Base-by-base conservation (phyloP, 1,140 invertebrate species). In the Carcinoscorpius rotundicauda region DNA sequence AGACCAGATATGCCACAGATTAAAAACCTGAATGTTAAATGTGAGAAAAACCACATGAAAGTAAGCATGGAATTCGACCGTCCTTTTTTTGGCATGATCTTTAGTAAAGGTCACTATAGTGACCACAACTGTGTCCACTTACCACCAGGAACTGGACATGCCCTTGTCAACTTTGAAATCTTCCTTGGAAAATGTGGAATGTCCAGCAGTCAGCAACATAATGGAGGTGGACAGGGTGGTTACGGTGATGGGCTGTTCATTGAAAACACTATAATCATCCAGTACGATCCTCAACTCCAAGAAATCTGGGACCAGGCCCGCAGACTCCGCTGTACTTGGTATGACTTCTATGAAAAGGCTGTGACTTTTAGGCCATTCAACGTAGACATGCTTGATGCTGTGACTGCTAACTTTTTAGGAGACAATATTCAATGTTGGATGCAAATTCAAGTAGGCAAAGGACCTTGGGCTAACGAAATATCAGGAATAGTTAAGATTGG, bases 351-450 rank as follows among this genome's bases (percentile, higher is more conserved):
- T 74, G 91, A 95, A 77, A 95, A 95, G 76, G 87, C 89, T 0
- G 91, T 95, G 51, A 92, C 91, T 4, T 94, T 95, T 79, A 81
- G 90, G 70, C 91, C 91, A 10, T 94, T 93, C 84, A 75, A 78
- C 70, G 91, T 95, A 11, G 91, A 94, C 75, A 93, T 92, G 88
- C 74, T 95, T 65, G 88, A 94, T 73, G 91, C 91, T 0, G 91
- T 94, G 50, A 92, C 90, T 0, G 91, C 91, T n/a, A 93, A 94
- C 80, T 95, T 95, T 81, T 81, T 93, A 66, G 91, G 91, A 9
- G 91, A 95, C 78, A 95, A 94, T 77, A 79, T 95, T 62, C 90
- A 93, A 75, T 95, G 91, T 76, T 95, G 91, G 91, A 94, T 94
- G 90, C 91, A 94, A 77, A 93, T 95, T 68, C 91, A 95, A 71